A percentile compares a stretch with the other conserved stretches of the same genome.
phyloP scores from a whole-genome alignment of 2,797 vertebrate genomes.

The Falco novaeseelandiae region DNA sequence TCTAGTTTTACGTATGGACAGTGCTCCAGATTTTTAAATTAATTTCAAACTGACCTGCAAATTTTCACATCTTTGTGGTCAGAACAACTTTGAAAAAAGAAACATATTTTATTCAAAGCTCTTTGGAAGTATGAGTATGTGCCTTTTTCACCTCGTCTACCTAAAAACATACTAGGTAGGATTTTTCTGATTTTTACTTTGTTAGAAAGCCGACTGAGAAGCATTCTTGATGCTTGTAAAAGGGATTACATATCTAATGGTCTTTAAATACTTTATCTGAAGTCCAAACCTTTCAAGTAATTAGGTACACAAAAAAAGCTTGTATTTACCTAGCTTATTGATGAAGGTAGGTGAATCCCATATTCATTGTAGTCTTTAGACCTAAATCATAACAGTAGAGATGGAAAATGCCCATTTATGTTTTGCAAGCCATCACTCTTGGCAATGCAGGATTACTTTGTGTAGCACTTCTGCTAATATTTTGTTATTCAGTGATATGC shows the following conservation, averaged over 20 bases:
- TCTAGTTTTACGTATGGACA: background rate
- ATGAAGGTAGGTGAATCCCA: background rate
- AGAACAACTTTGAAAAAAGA: background rate
- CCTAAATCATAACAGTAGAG: background rate
- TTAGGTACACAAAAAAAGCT: background rate
- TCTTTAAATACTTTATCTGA: background rate
- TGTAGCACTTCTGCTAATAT: background rate
- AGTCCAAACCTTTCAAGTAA: background rate
- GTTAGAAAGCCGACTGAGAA: background rate
- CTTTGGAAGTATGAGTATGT: background rate
- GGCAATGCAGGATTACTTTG: background rate
- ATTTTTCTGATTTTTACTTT: background rate
- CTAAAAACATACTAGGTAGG: background rate
- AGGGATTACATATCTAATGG: background rate
- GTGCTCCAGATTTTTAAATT: background rate
- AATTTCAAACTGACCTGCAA: background rate
- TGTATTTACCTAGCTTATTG: background rate
- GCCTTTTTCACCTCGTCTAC: background rate
- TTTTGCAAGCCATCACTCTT: background rate
- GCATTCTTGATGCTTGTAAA: background rate
- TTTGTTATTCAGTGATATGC: background rate
- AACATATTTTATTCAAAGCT: background rate
- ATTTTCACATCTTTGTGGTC: background rate
- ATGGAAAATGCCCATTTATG: background rate
- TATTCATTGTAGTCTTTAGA: background rate